Base-by-base conservation (phyloP, 2,888 invertebrate genomes). In the Chrysomela aeneicollis region DNA sequence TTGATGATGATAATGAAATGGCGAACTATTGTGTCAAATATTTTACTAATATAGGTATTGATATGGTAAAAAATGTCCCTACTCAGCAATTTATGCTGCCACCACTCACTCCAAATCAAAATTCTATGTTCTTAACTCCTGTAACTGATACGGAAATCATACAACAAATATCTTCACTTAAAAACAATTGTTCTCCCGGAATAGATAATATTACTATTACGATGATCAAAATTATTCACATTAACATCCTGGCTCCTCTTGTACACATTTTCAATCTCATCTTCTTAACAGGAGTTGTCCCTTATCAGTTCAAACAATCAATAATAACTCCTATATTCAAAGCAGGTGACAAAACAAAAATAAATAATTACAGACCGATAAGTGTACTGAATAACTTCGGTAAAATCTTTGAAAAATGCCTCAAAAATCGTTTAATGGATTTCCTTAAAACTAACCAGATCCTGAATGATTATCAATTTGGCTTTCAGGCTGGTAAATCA, bases 121-220 rank as follows among this genome's bases (percentile, higher is more conserved):
- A 47, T 47, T 47, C 47, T 9, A 35, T 32, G 32, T 53, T 30
- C n/a, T 9, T 53, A 9, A 53, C 32, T n/a, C 30, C 53, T 17
- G 30, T 53, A 30, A 30, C 30, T 30, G 53, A 30, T 53, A 53
- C 52, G 17, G 52, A 52, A 52, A 12, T 52, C 10, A 52, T 53
- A 15, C 53, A 53, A 53, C 53, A 53, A 53, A 53, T 53, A 53
- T 53, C 53, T n/a, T 30, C 53, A 53, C 32, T 51, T 5, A 21
- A 51, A 21, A 51, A 51, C 5, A 51, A 19, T 21, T 51, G 51
- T 51, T 18, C 9, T 5, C 51, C 21, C 51, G 10, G 51, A 51
- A 51, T 51, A 21, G 21, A 51, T 51, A 51, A 51, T 51, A 35
- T 35, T 12, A 35, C 35, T 12, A 35, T 9, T n/a, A 47, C 2